These are phyloP conservation scores for Coregonus suidteri DNA, from an alignment of 2,797 vertebrate species.

Conservation along the genomic window DNA sequence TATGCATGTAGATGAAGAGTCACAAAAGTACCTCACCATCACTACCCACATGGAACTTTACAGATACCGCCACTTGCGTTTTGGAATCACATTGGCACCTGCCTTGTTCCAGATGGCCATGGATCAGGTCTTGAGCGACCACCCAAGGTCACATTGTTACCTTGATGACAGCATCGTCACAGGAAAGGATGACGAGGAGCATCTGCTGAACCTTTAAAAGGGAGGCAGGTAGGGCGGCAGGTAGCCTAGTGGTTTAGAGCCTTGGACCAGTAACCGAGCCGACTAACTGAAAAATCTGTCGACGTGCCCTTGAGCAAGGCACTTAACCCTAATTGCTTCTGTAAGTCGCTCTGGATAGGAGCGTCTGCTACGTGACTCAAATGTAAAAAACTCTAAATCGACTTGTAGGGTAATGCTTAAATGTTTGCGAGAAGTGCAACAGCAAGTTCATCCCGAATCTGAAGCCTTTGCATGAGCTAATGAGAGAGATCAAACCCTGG, in stretches of 20 bases:
- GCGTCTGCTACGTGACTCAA: too few species aligned
- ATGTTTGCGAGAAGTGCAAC: too few species aligned
- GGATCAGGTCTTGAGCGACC: conserved; percentile 8
- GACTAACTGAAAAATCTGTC: too few species aligned
- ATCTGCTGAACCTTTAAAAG: not conserved
- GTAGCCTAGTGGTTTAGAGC: too few species aligned
- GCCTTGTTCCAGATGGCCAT: conserved; percentile 15
- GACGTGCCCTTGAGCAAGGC: too few species aligned
- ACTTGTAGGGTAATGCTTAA: not conserved
- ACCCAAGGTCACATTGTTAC: not conserved
- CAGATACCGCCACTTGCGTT: conserved; percentile 3
- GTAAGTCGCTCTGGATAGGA: too few species aligned
- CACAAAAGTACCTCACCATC: conserved; percentile 14
- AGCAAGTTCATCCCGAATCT: not conserved
- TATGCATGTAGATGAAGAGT: conserved; percentile 12
- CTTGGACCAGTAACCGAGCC: too few species aligned
- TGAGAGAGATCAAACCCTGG: not conserved
- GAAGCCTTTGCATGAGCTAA: not conserved
- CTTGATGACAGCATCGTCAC: conserved; percentile 6
- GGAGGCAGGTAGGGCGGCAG: too few species aligned
- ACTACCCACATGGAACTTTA: conserved; percentile 24
- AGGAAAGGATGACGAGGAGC: not conserved
- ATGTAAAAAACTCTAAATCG: not conserved
- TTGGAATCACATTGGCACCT: conserved; percentile 14
- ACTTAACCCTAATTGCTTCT: too few species aligned